These are phyloP conservation scores for Caenorhabditis sinica DNA, from an alignment of 2,888 invertebrate species.

Conservation along the genomic window DNA sequence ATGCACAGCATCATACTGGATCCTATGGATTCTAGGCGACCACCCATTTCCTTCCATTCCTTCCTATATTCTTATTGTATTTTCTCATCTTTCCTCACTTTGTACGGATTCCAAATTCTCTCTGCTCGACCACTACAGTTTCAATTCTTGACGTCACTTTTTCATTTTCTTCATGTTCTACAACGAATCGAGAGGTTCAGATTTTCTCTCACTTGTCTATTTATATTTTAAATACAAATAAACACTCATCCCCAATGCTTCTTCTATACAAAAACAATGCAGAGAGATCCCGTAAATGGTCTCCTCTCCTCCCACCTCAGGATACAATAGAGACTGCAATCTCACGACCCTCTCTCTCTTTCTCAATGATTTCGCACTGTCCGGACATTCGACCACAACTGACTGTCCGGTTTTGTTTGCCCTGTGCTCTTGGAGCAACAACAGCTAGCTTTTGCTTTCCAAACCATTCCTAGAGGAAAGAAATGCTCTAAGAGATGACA, in stretches of 20 bases:
- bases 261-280: slow-evolving; percentile 44
- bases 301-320: neutral
- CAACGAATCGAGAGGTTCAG: slow-evolving; percentile 13
- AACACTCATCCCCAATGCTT: slow-evolving; percentile 44
- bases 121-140: slow-evolving; percentile 39
- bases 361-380: slow-evolving; percentile 54
- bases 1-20: too few relatives aligned
- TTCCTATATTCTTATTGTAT: slow-evolving; percentile 8
- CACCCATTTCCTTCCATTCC: neutral
- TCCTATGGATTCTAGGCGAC: neutral
- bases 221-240: slow-evolving; percentile 41
- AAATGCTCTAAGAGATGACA: slow-evolving; percentile 56
- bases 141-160: slow-evolving; percentile 48
- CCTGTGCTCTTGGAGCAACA: slow-evolving; percentile 57
- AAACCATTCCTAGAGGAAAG: slow-evolving; percentile 30
- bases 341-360: slow-evolving; percentile 55
- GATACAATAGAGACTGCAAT: slow-evolving; percentile 59
- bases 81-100: slow-evolving; percentile 42
- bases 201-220: slow-evolving; percentile 26
- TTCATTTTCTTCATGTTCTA: neutral
- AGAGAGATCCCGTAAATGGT: slow-evolving; percentile 59
- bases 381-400: slow-evolving; percentile 28
- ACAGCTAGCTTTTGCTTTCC: slow-evolving; percentile 29
- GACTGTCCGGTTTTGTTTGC: slow-evolving; percentile 53
- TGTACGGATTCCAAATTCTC: slow-evolving; percentile 46